Evolutionary conservation across 2,113 vertebrate genomes (phyloP).

Genomic region (Stegastes partitus): DNA sequence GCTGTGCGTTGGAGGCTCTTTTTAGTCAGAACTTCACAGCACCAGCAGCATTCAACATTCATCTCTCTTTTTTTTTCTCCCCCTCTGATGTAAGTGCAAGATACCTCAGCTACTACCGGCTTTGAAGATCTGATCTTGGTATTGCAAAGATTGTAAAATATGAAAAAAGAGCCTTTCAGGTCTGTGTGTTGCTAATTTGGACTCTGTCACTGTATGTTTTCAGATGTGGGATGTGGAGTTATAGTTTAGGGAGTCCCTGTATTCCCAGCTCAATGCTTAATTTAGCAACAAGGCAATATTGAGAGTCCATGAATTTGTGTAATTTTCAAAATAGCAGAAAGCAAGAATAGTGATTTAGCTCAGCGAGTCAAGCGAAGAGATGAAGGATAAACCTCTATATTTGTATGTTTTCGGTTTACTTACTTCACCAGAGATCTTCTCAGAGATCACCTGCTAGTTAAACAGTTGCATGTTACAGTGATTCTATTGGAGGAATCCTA

Average conservation of each 20-base stretch:
- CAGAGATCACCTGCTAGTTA: constrained; percentile 33
- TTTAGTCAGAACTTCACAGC: constrained; percentile 71
- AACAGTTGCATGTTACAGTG: neutral
- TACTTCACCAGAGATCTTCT: neutral
- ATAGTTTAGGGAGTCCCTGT: constrained; percentile 22
- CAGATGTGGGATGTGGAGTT: constrained; percentile 26
- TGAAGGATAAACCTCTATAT: neutral
- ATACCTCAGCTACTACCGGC: constrained; percentile 52
- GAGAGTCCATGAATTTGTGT: neutral
- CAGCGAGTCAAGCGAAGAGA: neutral
- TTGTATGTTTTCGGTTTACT: neutral
- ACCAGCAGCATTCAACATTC: constrained; percentile 72
- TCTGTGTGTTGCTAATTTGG: constrained; percentile 53
- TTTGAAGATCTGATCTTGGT: constrained; percentile 69
- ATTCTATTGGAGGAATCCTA: neutral
- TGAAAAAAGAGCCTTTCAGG: constrained; percentile 38
- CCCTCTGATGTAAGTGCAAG: constrained; percentile 64
- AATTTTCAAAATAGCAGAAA: neutral
- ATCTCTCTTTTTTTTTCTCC: constrained; percentile 31
- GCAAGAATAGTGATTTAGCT: neutral
- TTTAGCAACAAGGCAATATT: constrained; percentile 23
- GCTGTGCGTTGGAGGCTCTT: constrained; percentile 53
- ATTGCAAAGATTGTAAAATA: constrained; percentile 70
- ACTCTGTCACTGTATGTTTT: constrained; percentile 49
- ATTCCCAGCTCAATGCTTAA: constrained; percentile 42